Percentiles rank a stretch among this genome's conserved stretches.
These are phyloP conservation scores for Labrus mixtus DNA, from an alignment of 2,113 vertebrate species.

Conservation along the genomic window DNA sequence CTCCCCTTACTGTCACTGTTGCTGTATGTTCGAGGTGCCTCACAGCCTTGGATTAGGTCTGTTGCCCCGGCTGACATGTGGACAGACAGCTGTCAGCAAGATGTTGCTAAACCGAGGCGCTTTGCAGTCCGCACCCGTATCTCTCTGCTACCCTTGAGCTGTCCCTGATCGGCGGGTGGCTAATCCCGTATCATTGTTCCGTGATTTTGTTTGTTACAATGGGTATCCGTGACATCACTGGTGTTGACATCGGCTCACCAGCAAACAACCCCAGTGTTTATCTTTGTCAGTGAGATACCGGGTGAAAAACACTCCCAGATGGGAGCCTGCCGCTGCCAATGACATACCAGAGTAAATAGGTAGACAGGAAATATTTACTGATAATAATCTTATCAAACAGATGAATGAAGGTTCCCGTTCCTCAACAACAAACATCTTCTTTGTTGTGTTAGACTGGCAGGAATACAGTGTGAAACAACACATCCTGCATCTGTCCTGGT, in stretches of 20 bases:
- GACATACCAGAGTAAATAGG: conserved; percentile 73
- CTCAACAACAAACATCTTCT: conserved; percentile 45
- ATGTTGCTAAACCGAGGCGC: conserved; percentile 40
- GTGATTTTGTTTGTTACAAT: conserved; percentile 69
- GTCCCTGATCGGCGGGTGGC: conserved; percentile 41
- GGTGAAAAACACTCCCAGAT: conserved; percentile 75
- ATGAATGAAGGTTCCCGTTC: conserved; percentile 49
- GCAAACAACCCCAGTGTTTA: conserved; percentile 77
- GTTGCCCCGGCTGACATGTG: conserved; percentile 69
- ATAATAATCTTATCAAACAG: conserved; percentile 79
- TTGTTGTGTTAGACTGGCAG: conserved; percentile 4
- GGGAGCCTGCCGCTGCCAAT: conserved; percentile 54
- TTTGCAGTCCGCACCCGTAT: conserved; percentile 22
- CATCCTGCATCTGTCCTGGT: background rate
- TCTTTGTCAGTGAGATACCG: conserved; percentile 62
- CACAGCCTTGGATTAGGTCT: conserved; percentile 74
- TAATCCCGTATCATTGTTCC: conserved; percentile 76
- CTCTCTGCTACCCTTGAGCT: conserved; percentile 59
- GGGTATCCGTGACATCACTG: conserved; percentile 78
- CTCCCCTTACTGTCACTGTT: conserved; percentile 57
- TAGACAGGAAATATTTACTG: conserved; percentile 73
- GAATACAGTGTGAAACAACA: background rate
- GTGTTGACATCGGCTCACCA: conserved; percentile 66
- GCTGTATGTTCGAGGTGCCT: conserved; percentile 59
- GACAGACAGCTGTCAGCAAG: conserved; percentile 68